These are phyloP conservation scores for Delichon dasypus DNA, from an alignment of 2,797 vertebrate genomes.

Conservation along the genomic window DNA sequence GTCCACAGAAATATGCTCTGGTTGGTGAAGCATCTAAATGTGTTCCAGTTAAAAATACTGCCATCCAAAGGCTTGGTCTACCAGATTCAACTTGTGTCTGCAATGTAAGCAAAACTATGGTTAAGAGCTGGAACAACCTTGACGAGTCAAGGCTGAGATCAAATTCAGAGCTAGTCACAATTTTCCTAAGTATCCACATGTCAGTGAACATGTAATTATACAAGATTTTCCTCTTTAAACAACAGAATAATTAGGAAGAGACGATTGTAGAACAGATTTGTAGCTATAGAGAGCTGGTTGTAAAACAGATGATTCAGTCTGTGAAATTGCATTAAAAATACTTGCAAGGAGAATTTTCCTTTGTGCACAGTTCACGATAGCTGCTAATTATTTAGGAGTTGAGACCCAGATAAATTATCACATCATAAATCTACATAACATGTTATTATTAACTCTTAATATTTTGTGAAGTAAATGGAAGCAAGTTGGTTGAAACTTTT, in stretches of 20 bases:
- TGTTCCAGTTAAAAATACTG: neutral
- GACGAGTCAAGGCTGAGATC: neutral
- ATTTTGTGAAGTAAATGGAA: neutral
- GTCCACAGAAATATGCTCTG: neutral
- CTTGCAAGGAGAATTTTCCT: neutral
- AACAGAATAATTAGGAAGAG: neutral
- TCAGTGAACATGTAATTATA: neutral
- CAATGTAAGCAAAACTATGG: neutral
- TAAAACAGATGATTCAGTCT: neutral
- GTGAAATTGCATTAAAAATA: neutral
- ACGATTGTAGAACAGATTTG: neutral
- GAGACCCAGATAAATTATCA: neutral
- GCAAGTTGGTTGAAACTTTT: constrained; percentile 9
- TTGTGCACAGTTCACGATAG: neutral
- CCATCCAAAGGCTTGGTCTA: neutral
- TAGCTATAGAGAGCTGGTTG: neutral
- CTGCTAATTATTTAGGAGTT: neutral
- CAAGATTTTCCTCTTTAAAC: neutral
- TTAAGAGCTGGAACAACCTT: neutral
- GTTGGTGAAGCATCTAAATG: neutral
- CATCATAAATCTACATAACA: neutral
- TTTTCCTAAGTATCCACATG: neutral
- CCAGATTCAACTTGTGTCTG: neutral
- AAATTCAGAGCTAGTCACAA: neutral
- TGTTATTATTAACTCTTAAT: neutral